phyloP scores from a whole-genome alignment of 2,888 invertebrate genomes.

The Tromatobia lineatoria region DNA sequence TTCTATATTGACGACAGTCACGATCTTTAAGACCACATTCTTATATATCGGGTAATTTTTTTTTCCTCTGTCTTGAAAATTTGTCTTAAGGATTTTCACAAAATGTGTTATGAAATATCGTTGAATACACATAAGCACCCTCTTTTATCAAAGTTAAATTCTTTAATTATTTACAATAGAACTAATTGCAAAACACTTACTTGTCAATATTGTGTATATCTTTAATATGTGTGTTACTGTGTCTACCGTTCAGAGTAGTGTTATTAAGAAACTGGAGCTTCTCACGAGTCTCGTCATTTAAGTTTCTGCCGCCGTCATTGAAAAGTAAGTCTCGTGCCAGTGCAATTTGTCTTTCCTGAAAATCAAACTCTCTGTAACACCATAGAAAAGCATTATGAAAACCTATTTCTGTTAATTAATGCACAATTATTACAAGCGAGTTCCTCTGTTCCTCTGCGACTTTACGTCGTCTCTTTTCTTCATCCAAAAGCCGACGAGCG shows the following conservation, averaged over 20 bases:
- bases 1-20: too few species aligned
- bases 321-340: constrained; percentile 91
- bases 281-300: constrained; percentile 93
- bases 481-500: constrained; percentile 92
- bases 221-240: constrained; percentile 78
- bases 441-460: constrained; percentile 91
- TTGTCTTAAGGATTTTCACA: too few species aligned
- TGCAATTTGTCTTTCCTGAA: constrained; percentile 90
- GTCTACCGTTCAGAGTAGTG: constrained; percentile 87
- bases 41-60: neutral
- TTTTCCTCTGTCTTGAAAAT: neutral
- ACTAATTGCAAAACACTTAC: constrained; percentile 70
- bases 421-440: constrained; percentile 87
- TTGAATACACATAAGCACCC: neutral
- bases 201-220: constrained; percentile 81
- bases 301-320: constrained; percentile 89
- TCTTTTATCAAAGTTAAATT: neutral
- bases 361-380: neutral
- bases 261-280: constrained; percentile 92
- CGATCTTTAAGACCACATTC: too few species aligned
- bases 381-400: neutral
- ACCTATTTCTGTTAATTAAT: neutral
- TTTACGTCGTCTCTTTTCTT: constrained; percentile 91
- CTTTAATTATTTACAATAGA: neutral
- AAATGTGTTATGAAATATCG: too few species aligned